Conservation (phyloP, 2,113 vertebrate species). For the Bos indicus region DNA sequence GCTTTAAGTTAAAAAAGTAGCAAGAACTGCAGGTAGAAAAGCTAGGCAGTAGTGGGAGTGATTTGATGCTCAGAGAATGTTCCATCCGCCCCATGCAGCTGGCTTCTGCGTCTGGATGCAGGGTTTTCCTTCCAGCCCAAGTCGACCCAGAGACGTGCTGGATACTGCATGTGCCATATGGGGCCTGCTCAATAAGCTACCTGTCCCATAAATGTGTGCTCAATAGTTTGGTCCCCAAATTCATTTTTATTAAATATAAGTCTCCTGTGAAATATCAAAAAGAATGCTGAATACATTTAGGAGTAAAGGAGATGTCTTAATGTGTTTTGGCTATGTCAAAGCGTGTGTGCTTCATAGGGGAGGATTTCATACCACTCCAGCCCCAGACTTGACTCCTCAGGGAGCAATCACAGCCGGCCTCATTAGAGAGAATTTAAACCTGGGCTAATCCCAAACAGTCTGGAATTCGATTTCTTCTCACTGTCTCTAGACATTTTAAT, state of each 20-base stretch:
- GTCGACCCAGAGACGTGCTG: not conserved
- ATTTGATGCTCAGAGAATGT: not conserved
- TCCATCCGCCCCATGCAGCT: too few species aligned
- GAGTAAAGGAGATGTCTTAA: not conserved
- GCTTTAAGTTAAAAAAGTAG: not conserved
- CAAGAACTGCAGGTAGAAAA: not conserved
- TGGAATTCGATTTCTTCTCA: not conserved
- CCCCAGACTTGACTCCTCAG: not conserved
- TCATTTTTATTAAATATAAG: not conserved
- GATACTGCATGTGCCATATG: rapidly evolving
- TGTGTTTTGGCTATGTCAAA: not conserved
- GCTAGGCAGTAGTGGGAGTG: not conserved
- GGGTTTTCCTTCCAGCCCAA: not conserved
- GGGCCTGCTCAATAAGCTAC: not conserved
- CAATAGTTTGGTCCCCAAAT: not conserved
- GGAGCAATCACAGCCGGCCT: not conserved
- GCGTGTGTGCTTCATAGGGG: not conserved
- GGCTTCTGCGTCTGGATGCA: not conserved
- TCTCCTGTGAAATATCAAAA: not conserved
- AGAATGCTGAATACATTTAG: not conserved
- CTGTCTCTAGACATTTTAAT: not conserved
- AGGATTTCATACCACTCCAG: not conserved
- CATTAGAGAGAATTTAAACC: not conserved
- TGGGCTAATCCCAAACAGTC: not conserved
- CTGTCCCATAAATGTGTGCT: not conserved